Base-by-base conservation (phyloP, 2,888 invertebrate species). In the Platerodrilus igneus region DNA sequence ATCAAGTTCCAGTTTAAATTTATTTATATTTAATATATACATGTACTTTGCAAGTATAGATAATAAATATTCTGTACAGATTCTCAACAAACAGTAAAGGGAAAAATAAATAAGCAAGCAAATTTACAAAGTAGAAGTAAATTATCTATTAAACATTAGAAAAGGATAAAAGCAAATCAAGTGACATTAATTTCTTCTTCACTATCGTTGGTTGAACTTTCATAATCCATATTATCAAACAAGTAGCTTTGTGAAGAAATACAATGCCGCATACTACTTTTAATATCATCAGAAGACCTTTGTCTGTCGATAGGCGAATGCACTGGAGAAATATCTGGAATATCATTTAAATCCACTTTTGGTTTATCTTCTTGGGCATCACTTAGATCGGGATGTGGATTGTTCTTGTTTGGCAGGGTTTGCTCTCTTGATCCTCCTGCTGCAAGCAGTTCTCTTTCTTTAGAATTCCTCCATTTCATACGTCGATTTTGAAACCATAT, bases 391-490 rank as follows among this genome's bases (percentile, higher is more conserved):
- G 94, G 94, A 66, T 94, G 91, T 0, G 94, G 94, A 67, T 94
- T 95, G 73, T 92, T 93, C 66, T 95, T 95, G 68, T 92, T 95
- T 1, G 95, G 95, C 14, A 96, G 72, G 0, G 95, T 95, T 67
- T 94, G 93, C 61, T 95, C 95, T 16, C 95, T 77, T 4, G 92
- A 90, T 2, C 95, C 95, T 0, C 95, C 95, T 11, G 84, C 85
- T 0, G 95, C 94, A 14, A 96, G 72, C 0, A 95, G 77, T 68
- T 96, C 95, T 18, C 95, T 77, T 67, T 96, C 96, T 70, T 96
- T 96, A 3, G 92, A 93, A 70, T 97, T 97, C 36, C 97, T 79
- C 96, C 96, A 96, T 69, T 93, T 97, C 96, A 97, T 97, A 37
- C 96, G 83, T 0, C 96, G 83, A 66, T 97, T 97, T 77, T 97